phyloP scores from a whole-genome alignment of 2,797 vertebrate species.

The Microtus obscurus region DNA sequence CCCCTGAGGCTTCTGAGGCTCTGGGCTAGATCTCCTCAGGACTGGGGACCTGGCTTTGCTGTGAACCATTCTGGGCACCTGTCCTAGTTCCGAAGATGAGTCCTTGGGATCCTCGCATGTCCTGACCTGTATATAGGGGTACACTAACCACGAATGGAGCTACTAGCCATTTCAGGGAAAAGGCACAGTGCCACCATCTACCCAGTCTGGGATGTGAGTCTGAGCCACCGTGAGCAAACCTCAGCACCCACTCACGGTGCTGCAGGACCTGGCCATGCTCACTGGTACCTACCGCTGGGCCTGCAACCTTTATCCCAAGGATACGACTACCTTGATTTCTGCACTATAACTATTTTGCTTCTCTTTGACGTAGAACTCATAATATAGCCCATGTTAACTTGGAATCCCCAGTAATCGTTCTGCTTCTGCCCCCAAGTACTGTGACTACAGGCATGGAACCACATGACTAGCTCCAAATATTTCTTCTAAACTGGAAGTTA shows the following conservation, averaged over 20 bases:
- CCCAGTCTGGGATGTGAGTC: not conserved
- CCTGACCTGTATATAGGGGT: not conserved
- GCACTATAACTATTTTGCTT: not conserved
- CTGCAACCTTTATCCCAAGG: not conserved
- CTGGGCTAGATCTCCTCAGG: not conserved
- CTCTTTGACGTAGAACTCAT: not conserved
- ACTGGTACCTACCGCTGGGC: not conserved
- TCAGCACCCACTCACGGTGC: not conserved
- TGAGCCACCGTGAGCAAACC: not conserved
- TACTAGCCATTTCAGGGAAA: not conserved
- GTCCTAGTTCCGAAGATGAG: not conserved
- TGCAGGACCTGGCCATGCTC: not conserved
- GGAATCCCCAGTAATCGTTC: not conserved
- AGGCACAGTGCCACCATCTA: not conserved
- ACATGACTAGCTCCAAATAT: not conserved
- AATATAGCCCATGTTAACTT: not conserved
- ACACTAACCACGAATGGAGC: not conserved
- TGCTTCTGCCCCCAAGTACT: not conserved
- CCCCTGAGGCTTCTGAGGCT: not conserved
- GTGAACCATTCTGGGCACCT: not conserved
- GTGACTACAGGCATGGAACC: not conserved
- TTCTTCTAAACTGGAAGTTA: constrained; percentile 26
- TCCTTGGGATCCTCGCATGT: not conserved
- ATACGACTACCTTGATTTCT: not conserved
- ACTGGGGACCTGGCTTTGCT: not conserved